Percentiles rank a stretch among this genome's conserved stretches.
phyloP scores from a whole-genome alignment of 2,797 vertebrate species.

The Clarias laeviceps region DNA sequence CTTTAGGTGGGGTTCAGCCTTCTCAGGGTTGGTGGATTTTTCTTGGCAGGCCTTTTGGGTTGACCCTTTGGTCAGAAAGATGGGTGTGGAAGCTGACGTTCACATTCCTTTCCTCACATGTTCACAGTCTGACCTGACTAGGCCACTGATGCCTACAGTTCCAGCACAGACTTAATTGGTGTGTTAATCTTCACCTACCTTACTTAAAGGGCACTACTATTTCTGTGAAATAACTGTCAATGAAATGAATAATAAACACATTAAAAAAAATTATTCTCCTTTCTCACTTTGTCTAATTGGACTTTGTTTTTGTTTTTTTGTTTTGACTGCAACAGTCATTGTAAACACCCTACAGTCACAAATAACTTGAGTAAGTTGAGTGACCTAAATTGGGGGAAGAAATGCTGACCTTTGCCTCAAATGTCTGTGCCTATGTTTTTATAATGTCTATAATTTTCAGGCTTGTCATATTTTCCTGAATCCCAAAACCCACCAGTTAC shows the following conservation, averaged over 20 bases:
- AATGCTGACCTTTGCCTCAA: background rate
- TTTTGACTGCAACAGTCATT: background rate
- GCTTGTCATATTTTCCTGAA: background rate
- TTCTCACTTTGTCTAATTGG: background rate
- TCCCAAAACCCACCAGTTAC: background rate
- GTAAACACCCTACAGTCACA: background rate
- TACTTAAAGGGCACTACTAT: no score
- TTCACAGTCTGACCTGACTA: constrained; percentile 39
- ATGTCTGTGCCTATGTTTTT: background rate
- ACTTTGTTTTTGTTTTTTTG: background rate
- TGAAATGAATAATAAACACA: background rate
- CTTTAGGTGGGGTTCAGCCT: constrained; percentile 63
- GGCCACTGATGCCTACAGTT: background rate
- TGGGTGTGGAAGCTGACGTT: constrained; percentile 73
- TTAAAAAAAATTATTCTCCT: no score
- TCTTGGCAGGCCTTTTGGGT: constrained; percentile 71
- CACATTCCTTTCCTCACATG: constrained; percentile 62
- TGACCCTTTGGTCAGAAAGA: constrained; percentile 71
- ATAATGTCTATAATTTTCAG: background rate
- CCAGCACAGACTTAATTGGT: background rate
- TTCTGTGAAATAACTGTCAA: background rate
- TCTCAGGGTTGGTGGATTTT: constrained; percentile 69
- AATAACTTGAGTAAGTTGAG: background rate
- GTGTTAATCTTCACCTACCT: background rate
- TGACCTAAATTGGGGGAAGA: background rate